Conservation (phyloP, 2,797 vertebrate genomes). For the Rhinatrema bivittatum region DNA sequence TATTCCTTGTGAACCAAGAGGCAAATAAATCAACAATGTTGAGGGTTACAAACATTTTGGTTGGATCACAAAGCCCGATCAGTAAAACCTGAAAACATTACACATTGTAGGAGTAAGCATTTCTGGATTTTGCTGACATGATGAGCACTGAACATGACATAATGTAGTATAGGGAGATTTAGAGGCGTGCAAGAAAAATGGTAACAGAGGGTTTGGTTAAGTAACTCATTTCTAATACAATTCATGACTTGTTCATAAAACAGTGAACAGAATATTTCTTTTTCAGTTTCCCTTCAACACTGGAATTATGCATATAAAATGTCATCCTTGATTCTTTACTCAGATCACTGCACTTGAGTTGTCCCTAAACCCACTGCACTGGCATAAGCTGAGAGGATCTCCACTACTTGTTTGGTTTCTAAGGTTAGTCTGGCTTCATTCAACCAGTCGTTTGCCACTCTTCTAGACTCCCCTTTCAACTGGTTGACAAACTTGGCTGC, state of each 20-base stretch:
- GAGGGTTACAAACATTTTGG: conserved; percentile 54
- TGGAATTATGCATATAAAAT: background rate
- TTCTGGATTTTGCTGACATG: conserved; percentile 41
- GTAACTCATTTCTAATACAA: too few relatives aligned
- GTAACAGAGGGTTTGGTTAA: too few relatives aligned
- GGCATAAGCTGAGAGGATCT: conserved; percentile 83
- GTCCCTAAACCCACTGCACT: conserved; percentile 87
- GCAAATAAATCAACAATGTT: conserved; percentile 35
- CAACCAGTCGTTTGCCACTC: conserved; percentile 90
- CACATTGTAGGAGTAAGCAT: conserved; percentile 29
- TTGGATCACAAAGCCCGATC: conserved; percentile 44
- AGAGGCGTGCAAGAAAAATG: conserved; percentile 32
- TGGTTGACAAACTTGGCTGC: conserved; percentile 94
- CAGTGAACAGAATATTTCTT: too few relatives aligned
- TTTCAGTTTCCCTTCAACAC: background rate
- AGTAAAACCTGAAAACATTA: conserved; percentile 49
- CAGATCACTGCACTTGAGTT: conserved; percentile 70
- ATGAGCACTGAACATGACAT: conserved; percentile 26
- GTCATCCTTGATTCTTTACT: conserved; percentile 3
- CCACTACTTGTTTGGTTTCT: conserved; percentile 85
- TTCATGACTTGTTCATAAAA: too few relatives aligned
- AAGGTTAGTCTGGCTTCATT: conserved; percentile 82
- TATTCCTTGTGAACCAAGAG: conserved; percentile 56
- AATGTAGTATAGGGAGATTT: conserved; percentile 32
- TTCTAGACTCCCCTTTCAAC: conserved; percentile 79